Evolutionary conservation across 2,888 invertebrate species (phyloP).

Genomic region (Drosophila monieri): DNA sequence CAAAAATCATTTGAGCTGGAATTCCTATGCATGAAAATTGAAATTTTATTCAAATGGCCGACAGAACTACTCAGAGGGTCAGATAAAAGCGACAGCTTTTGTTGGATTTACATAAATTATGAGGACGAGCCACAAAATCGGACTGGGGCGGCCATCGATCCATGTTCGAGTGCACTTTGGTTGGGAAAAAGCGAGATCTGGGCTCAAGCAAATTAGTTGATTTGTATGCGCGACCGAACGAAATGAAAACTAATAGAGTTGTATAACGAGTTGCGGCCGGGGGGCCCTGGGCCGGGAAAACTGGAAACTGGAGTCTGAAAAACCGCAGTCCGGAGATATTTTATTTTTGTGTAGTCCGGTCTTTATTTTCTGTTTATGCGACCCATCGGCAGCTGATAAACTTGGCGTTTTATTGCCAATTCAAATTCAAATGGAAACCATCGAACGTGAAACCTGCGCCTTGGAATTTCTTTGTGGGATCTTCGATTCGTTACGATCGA

Average conservation of each 20-base stretch:
- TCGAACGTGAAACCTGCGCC: slow-evolving; percentile 19
- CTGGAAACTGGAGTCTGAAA: slow-evolving; percentile 46
- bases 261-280: slow-evolving; percentile 63
- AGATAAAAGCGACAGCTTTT: slow-evolving; percentile 39
- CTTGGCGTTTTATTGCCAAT: slow-evolving; percentile 72
- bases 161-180: slow-evolving; percentile 19
- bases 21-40: slow-evolving; percentile 63
- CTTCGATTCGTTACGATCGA: slow-evolving; percentile 12
- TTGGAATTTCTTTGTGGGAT: slow-evolving; percentile 33
- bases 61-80: slow-evolving; percentile 35
- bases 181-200: slow-evolving; percentile 19
- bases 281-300: slow-evolving; percentile 46
- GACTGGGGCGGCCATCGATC: slow-evolving; percentile 15
- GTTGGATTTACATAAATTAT: slow-evolving; percentile 73
- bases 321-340: slow-evolving; percentile 24
- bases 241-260: slow-evolving; percentile 71
- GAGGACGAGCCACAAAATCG: slow-evolving; percentile 30
- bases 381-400: slow-evolving; percentile 70
- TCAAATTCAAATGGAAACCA: slow-evolving; percentile 60
- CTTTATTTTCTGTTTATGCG: slow-evolving; percentile 14
- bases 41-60: slow-evolving; percentile 70
- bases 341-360: background rate
- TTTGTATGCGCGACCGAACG: slow-evolving; percentile 61
- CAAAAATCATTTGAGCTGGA: slow-evolving; percentile 27
- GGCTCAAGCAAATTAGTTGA: slow-evolving; percentile 65